Evolutionary conservation across 2,888 invertebrate genomes (phyloP), one percentile per base, ranked within the genome.

Genomic region (Drosophila engyochracea): DNA sequence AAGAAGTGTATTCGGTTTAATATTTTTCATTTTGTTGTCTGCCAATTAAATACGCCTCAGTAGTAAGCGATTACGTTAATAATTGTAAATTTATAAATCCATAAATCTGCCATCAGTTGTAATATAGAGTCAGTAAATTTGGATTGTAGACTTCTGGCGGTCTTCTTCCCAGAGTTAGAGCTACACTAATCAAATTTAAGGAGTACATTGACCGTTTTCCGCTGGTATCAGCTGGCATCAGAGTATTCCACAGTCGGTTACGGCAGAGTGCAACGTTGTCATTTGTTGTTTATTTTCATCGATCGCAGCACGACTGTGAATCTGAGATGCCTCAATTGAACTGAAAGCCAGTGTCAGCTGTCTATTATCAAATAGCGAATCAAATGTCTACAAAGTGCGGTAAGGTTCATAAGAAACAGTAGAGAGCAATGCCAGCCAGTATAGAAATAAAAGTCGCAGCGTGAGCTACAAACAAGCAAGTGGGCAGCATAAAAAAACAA

Each of bases 351-450:
- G 16, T 44, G 28, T 14, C 47, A 58, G 52, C 44, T 64, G 49
- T 47, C 28, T 57, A 25, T 49, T 58, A 61, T 33, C 33, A 35
- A 58, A 31, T 57, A 58, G 33, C 49, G 66, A 60, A 67, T 57
- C 41, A 25, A 52, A 33, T 41, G 51, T 41, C 53, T 33, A 39
- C 61, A 60, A 52, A 52, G 49, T 37, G 68, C 61, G 79, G 67
- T 70, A 31, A 47, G 61, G 55, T 65, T 75, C 77, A 81, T 79
- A 77, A 73, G 53, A 69, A 68, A 70, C 54, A 51, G 75, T 55
- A 35, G 66, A 62, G 49, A n/a, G 59, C 59, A 51, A 30, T 51
- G 58, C n/a, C 22, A 55, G 47, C 64, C 83, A 83, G 84, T 83
- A 65, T 30, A 65, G 16, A 58, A 55, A 61, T 9, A 54, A 41